Evolutionary conservation across 2,113 vertebrate genomes (phyloP), one percentile per base, ranked within the genome.

Genomic region (Prunella fulvescens): DNA sequence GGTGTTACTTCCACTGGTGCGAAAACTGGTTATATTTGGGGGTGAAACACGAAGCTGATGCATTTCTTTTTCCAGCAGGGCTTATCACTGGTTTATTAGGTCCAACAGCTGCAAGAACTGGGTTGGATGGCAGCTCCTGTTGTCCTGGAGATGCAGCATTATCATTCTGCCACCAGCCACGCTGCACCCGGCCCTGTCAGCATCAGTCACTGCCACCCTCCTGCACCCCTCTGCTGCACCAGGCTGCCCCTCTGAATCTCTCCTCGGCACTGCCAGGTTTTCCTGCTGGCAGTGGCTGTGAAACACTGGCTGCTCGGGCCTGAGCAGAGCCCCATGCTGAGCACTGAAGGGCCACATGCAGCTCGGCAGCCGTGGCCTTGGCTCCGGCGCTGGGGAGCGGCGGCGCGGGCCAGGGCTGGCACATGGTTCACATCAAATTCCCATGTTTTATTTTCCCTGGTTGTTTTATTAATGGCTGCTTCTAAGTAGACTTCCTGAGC

Each of bases 391-490:
- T 1, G 6, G 66, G 1, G 4, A 87, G 53, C 1, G 2, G 56
- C 3, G 0, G 60, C 0, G 1, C 2, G 3, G 73, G 65, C 70
- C 81, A 81, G 61, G 48, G 60, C 35, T 14, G 2, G 92, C 82
- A 81, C 94, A 88, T 60, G 92, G 79, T 62, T 95, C 51, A 3
- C 81, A 92, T 94, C 93, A 92, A 35, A 58, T 37, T 12, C 12
- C 54, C 22, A 1, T 74, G 67, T 65, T 92, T 85, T 94, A 77
- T 91, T 91, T 94, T 51, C 44, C n/a, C 0, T 6, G 29, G 60
- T 66, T 94, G 73, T 88, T 93, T 91, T 90, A 90, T 95, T 94
- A 96, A 92, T 86, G 76, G 31, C 14, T 90, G 62, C 72, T 90
- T 92, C 72, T 77, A 54, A 88, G 74, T n/a, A 70, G 87, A 35